phyloP scores from a whole-genome alignment of 2,797 vertebrate genomes.

The Sebastes ruberrimus region DNA sequence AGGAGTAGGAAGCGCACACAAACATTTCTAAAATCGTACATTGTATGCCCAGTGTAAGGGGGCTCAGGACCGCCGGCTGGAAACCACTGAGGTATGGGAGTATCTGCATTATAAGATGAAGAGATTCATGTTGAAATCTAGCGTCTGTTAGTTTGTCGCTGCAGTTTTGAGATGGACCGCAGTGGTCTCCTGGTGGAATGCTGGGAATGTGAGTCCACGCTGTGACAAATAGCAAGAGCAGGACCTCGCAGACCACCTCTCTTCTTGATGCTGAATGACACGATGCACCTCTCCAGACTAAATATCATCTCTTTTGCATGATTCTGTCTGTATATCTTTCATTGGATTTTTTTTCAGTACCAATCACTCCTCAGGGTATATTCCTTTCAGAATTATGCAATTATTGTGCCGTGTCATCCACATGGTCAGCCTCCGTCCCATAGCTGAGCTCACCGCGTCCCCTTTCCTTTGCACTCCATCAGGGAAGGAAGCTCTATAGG shows the following conservation, averaged over 20 bases:
- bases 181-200: conserved; percentile 64
- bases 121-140: neutral
- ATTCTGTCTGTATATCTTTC: neutral
- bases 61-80: too few species aligned
- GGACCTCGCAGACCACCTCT: conserved; percentile 36
- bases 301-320: neutral
- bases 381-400: conserved; percentile 27
- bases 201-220: conserved; percentile 58
- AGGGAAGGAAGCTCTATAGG: conserved; percentile 14
- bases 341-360: neutral
- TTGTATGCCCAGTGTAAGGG: too few species aligned
- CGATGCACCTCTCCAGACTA: neutral
- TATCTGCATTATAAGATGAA: neutral
- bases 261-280: conserved; percentile 36
- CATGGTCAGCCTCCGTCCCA: neutral
- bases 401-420: conserved; percentile 31
- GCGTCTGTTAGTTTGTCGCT: conserved; percentile 16
- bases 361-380: neutral
- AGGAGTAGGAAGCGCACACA: too few species aligned
- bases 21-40: neutral
- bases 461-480: neutral
- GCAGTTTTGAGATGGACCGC: conserved; percentile 24
- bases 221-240: conserved; percentile 29
- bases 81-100: neutral
- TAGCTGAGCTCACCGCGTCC: neutral